Conservation (phyloP, 2,888 invertebrate species). For the Sialis fuliginosa region DNA sequence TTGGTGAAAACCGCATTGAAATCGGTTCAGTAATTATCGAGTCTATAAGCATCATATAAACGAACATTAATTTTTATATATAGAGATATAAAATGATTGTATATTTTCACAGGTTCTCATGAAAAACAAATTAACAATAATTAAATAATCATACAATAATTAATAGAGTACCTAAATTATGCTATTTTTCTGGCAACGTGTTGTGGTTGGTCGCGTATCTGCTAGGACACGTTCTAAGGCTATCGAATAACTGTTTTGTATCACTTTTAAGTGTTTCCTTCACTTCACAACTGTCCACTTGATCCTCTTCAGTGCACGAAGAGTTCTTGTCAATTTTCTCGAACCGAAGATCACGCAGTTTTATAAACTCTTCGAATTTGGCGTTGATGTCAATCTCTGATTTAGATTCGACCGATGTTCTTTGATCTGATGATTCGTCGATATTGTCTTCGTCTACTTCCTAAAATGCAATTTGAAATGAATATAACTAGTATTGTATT, state of each 20-base stretch:
- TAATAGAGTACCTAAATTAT: background rate
- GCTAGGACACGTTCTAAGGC: background rate
- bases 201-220: background rate
- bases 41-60: too few relatives aligned
- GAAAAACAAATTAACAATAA: too few relatives aligned
- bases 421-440: slow-evolving; percentile 22
- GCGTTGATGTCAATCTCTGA: slow-evolving; percentile 32
- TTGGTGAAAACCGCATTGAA: too few relatives aligned
- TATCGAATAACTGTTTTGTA: background rate
- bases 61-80: too few relatives aligned
- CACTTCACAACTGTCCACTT: background rate
- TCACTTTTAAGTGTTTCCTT: background rate
- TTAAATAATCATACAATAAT: too few relatives aligned
- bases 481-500: too few relatives aligned
- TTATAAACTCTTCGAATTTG: slow-evolving; percentile 34
- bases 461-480: slow-evolving; percentile 20
- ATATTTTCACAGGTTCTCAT: too few relatives aligned
- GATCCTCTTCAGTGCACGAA: background rate
- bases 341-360: background rate
- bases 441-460: slow-evolving; percentile 52
- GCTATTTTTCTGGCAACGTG: background rate
- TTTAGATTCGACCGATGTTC: slow-evolving; percentile 28
- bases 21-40: too few relatives aligned
- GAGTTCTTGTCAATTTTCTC: background rate
- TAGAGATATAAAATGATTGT: too few relatives aligned